These are phyloP conservation scores for human DNA, from an alignment of 2,113 vertebrate genomes.

Conservation along the genomic window GRCh38 chr15:28803501-28804000, in stretches of 20 bases:
- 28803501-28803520: neutral
- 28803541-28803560: neutral
- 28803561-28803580: neutral
- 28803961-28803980: neutral
- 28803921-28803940: neutral
- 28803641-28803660: constrained; percentile 36
- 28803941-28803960: constrained; percentile 13
- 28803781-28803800: neutral
- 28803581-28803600: neutral
- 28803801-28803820: neutral
- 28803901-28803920: constrained; percentile 4
- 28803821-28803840: neutral
- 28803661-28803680: neutral
- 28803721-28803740: neutral
- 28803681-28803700: neutral
- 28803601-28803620: neutral
- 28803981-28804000: too few species aligned
- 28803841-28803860: constrained; percentile 5
- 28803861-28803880: neutral
- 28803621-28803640: neutral
- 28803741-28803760: neutral
- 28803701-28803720: neutral
- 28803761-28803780: neutral
- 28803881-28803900: neutral
- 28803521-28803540: neutral